phyloP scores from a whole-genome alignment of 2,797 vertebrate species.

The Helostoma temminkii region DNA sequence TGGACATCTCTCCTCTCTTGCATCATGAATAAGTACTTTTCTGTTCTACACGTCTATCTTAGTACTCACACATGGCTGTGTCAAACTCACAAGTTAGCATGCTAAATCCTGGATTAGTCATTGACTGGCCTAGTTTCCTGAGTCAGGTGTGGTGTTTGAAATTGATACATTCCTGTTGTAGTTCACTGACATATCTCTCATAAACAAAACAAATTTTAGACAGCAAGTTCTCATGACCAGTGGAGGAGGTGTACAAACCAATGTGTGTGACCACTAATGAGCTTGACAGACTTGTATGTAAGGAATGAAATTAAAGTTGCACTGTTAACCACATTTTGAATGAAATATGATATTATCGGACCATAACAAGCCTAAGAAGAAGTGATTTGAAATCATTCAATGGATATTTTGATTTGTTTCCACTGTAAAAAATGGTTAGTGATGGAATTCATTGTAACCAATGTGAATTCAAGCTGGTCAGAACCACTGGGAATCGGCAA shows the following conservation, averaged over 20 bases:
- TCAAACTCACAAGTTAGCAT: neutral
- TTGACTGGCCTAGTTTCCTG: neutral
- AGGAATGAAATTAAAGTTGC: constrained; percentile 17
- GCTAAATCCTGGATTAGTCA: neutral
- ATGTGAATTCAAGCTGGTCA: constrained; percentile 24
- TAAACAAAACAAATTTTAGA: constrained; percentile 1
- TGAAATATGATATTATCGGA: constrained; percentile 21
- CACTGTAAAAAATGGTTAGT: constrained; percentile 22
- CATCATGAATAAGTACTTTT: neutral
- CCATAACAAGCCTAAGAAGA: neutral
- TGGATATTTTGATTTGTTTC: constrained; percentile 38
- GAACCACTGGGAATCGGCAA: constrained; percentile 20
- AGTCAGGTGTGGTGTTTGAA: neutral
- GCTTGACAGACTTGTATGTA: constrained; percentile 9
- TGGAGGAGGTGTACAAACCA: neutral
- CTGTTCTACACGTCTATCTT: no score
- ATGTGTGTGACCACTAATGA: constrained; percentile 17
- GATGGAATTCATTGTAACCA: constrained; percentile 32
- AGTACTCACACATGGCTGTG: neutral
- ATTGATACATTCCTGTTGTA: neutral
- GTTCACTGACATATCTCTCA: neutral
- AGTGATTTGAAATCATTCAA: constrained; percentile 4
- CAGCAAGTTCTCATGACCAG: neutral
- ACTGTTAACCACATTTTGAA: constrained; percentile 6
- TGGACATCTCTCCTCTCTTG: neutral